Evolutionary conservation across 2,797 vertebrate genomes (phyloP), one percentile per base, ranked within the genome.

Genomic region (Catharus ustulatus): DNA sequence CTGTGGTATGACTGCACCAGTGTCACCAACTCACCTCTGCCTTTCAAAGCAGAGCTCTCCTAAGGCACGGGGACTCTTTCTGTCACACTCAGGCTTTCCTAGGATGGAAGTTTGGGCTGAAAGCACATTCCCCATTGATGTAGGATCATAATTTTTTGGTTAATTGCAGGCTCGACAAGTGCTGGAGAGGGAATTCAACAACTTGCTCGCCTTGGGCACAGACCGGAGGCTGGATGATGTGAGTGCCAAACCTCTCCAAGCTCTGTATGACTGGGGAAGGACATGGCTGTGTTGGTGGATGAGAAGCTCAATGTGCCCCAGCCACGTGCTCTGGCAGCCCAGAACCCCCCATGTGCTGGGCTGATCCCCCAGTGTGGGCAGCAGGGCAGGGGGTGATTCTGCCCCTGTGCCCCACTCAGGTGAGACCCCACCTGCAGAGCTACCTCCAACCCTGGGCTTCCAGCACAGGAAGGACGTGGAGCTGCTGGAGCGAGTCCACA

Each of bases 101-200:
- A 38, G 19, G 43, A 12, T 54, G 38, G 29, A 54, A 22, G 5
- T 34, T 48, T 40, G n/a, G 64, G 63, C 72, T 87, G 74, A 32
- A 52, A 75, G 21, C 38, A n/a, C 17, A 46, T 85, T 30, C 59
- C 16, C 36, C 19, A 9, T 15, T 6, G 0, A 34, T 4, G 10
- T 4, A 10, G 8, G 32, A 48, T 8, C 13, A 40, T 79, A 1
- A 34, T 52, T 46, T 78, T n/a, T 55, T 58, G 72, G 3, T 92
- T 95, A 29, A 57, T 95, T 97, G 73, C 95, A 99, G 99, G 99
- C 99, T 55, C 98, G 99, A n/a, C 99, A 99, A 94, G 98, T 99
- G 92, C 97, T 99, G 97, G 99, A 99, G 95, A 98, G 99, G 95
- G 99, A 99, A 93, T 99, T 99, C 97, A 99, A 98, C 97, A 99